A percentile compares a stretch with the other conserved stretches of the same genome.
Evolutionary conservation across 2,113 vertebrate species (phyloP).

Genomic region (Diphyllodes magnificus): DNA sequence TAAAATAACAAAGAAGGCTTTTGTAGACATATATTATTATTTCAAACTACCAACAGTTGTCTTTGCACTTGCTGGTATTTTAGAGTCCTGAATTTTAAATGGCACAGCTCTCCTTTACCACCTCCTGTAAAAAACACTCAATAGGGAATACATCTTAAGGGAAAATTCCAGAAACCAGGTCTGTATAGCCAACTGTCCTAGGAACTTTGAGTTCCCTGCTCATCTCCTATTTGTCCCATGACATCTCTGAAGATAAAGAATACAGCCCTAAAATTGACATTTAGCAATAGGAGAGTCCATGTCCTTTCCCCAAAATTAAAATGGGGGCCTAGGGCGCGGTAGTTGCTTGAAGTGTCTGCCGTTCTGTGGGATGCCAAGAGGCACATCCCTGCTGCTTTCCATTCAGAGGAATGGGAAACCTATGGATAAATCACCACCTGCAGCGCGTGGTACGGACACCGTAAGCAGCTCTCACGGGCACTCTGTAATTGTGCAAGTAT

Average conservation of each 20-base stretch:
- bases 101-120: not conserved
- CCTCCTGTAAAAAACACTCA: not conserved
- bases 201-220: not conserved
- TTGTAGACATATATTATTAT: constrained; percentile 4
- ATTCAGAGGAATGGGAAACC: constrained; percentile 51
- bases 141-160: not conserved
- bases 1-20: constrained; percentile 47
- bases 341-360: constrained; percentile 39
- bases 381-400: constrained; percentile 4
- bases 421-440: constrained; percentile 61
- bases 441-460: not conserved
- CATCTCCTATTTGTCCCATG: not conserved
- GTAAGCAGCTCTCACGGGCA: constrained; percentile 40
- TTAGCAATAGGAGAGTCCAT: not conserved
- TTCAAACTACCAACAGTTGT: constrained; percentile 46
- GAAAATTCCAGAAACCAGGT: not conserved
- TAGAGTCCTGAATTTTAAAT: constrained; percentile 29
- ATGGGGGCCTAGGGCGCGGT: not conserved
- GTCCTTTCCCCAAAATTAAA: constrained; percentile 29
- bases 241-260: not conserved
- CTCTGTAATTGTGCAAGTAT: constrained; percentile 60
- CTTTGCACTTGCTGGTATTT: constrained; percentile 17
- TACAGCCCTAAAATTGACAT: not conserved
- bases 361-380: constrained; percentile 23
- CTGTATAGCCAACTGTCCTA: not conserved